phyloP scores from a whole-genome alignment of 2,888 invertebrate genomes.

The Luperina testacea region DNA sequence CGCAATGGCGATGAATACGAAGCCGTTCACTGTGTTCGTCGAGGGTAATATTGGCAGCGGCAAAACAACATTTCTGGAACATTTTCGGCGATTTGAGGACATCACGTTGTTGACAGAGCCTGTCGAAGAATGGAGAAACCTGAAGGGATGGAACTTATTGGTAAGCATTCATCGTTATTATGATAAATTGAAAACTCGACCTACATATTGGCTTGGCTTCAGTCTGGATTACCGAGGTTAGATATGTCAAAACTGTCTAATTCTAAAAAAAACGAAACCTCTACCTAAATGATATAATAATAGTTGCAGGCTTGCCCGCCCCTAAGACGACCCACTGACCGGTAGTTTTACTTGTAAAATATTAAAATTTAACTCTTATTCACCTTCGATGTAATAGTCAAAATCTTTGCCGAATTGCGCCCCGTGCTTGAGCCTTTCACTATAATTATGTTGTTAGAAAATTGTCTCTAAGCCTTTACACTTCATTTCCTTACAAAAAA shows the following conservation, averaged over 20 bases:
- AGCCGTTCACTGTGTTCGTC: conserved; percentile 95
- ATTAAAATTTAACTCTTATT: background rate
- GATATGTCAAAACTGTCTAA: background rate
- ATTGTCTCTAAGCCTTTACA: background rate
- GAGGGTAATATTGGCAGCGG: conserved; percentile 98
- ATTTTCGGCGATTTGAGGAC: conserved; percentile 93
- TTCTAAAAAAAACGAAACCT: background rate
- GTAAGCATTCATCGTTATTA: conserved; percentile 74
- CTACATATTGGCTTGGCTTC: too few relatives aligned
- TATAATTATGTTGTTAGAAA: background rate
- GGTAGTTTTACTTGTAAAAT: background rate
- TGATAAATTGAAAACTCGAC: background rate
- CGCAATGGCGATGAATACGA: conserved; percentile 76
- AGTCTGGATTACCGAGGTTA: background rate
- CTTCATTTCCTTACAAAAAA: background rate
- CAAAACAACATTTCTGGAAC: conserved; percentile 96
- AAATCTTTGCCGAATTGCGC: background rate
- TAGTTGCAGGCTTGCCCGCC: too few relatives aligned
- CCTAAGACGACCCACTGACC: too few relatives aligned
- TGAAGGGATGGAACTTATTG: conserved; percentile 94
- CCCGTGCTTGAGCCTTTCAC: background rate
- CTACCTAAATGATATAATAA: too few relatives aligned
- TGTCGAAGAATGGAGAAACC: conserved; percentile 95
- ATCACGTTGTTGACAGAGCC: conserved; percentile 93
- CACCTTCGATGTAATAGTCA: background rate